These are phyloP conservation scores for Ascaphus truei DNA, from an alignment of 2,113 vertebrate species.

Conservation along the genomic window DNA sequence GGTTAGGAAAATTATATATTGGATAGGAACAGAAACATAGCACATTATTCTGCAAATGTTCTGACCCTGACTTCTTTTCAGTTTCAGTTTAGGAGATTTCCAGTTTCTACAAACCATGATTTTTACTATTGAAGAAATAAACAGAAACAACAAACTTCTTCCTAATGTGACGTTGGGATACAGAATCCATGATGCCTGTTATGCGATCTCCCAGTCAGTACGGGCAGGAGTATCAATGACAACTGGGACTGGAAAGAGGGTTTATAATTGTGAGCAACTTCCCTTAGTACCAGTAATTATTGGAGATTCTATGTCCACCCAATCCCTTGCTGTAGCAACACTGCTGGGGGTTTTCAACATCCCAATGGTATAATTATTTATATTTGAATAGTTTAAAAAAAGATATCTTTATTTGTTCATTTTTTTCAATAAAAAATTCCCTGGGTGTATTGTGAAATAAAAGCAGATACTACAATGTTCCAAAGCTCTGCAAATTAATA, in stretches of 20 bases:
- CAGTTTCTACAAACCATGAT: conserved; percentile 47
- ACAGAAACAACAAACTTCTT: conserved; percentile 40
- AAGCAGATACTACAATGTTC: too few relatives aligned
- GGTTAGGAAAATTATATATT: too few relatives aligned
- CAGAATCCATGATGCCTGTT: conserved; percentile 49
- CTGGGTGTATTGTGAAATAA: too few relatives aligned
- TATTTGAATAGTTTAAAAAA: neutral
- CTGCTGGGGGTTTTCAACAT: conserved; percentile 65
- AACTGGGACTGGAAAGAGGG: conserved; percentile 32
- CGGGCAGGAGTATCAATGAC: conserved; percentile 42
- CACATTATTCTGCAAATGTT: neutral
- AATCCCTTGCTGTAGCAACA: conserved; percentile 64
- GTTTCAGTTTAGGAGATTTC: conserved; percentile 46
- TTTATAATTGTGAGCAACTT: conserved; percentile 32
- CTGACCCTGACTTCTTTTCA: conserved; percentile 8
- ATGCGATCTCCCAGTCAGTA: conserved; percentile 45
- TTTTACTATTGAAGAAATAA: conserved; percentile 55
- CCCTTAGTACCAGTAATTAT: conserved; percentile 58
- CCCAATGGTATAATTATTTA: conserved; percentile 56
- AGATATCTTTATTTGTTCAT: too few relatives aligned
- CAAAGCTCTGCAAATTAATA: too few relatives aligned
- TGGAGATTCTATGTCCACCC: conserved; percentile 69
- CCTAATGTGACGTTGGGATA: conserved; percentile 50
- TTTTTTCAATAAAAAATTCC: too few relatives aligned
- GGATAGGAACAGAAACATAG: too few relatives aligned